A percentile compares a stretch with the other conserved stretches of the same genome.
phyloP scores from a whole-genome alignment of 2,888 invertebrate genomes.

The Cyclophora albipunctata region DNA sequence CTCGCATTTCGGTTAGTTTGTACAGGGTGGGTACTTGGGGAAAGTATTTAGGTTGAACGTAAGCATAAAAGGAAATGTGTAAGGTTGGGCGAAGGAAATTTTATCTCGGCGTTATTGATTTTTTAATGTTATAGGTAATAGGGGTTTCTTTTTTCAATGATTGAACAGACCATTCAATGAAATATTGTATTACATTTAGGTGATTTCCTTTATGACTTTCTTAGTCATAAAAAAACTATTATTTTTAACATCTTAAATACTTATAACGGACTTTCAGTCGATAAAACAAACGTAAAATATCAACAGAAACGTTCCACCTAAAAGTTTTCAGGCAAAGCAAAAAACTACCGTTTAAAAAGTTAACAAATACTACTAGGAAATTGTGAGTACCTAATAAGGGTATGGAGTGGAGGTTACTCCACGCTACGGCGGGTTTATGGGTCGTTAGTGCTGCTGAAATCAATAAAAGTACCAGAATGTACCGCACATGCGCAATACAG shows the following conservation, averaged over 20 bases:
- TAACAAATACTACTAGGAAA: slow-evolving; percentile 62
- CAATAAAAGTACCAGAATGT: slow-evolving; percentile 80
- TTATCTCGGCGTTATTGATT: too few species aligned
- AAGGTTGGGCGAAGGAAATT: background rate
- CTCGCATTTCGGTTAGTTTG: slow-evolving; percentile 36
- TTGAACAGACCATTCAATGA: too few species aligned
- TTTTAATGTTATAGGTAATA: too few species aligned
- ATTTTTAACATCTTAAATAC: too few species aligned
- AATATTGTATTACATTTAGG: too few species aligned
- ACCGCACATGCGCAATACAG: slow-evolving; percentile 71
- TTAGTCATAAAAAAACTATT: too few species aligned
- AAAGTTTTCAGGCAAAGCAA: slow-evolving; percentile 11
- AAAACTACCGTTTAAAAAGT: slow-evolving; percentile 46
- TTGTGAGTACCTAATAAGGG: slow-evolving; percentile 72
- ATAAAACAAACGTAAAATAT: too few species aligned
- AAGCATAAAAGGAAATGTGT: slow-evolving; percentile 9
- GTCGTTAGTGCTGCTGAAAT: slow-evolving; percentile 82
- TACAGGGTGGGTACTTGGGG: slow-evolving; percentile 37
- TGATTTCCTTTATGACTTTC: too few species aligned
- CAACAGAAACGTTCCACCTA: too few species aligned
- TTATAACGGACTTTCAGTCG: too few species aligned
- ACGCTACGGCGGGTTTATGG: slow-evolving; percentile 72
- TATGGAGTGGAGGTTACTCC: slow-evolving; percentile 61
- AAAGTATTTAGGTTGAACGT: slow-evolving; percentile 16
- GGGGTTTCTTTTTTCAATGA: too few species aligned